Conservation (phyloP, 1,140 invertebrate species). For the Phymastichus coffea region DNA sequence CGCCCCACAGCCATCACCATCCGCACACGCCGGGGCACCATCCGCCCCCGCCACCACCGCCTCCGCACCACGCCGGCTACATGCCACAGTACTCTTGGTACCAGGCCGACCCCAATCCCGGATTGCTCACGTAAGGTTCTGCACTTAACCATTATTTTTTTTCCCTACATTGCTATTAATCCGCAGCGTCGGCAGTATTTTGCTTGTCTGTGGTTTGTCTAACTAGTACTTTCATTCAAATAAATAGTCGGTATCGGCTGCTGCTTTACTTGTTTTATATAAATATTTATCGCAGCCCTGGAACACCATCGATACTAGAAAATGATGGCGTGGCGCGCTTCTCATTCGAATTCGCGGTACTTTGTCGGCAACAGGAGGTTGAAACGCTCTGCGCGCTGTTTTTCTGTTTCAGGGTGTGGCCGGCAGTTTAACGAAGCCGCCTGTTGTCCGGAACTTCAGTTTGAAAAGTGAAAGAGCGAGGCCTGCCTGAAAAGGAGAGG, state of each 20-base stretch:
- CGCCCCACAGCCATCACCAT: slow-evolving; percentile 60
- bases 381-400: too few relatives aligned
- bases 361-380: too few relatives aligned
- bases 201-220: neutral
- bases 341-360: too few relatives aligned
- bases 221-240: neutral
- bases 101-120: slow-evolving; percentile 70
- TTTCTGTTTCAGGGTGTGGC: slow-evolving; percentile 61
- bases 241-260: too few relatives aligned
- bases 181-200: neutral
- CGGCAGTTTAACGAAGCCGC: slow-evolving; percentile 60
- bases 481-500: slow-evolving; percentile 9
- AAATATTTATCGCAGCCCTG: too few relatives aligned
- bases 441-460: slow-evolving; percentile 13
- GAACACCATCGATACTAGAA: too few relatives aligned
- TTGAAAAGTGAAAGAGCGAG: slow-evolving; percentile 23
- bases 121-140: slow-evolving; percentile 69
- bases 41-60: slow-evolving; percentile 55
- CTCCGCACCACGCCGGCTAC: slow-evolving; percentile 60
- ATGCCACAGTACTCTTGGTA: slow-evolving; percentile 79
- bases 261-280: too few relatives aligned
- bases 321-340: too few relatives aligned
- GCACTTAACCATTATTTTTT: too few relatives aligned
- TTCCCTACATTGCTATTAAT: too few relatives aligned
- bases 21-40: slow-evolving; percentile 63